These are phyloP conservation scores for Tribolium madens DNA, from an alignment of 1,140 invertebrate genomes.

Conservation along the genomic window DNA sequence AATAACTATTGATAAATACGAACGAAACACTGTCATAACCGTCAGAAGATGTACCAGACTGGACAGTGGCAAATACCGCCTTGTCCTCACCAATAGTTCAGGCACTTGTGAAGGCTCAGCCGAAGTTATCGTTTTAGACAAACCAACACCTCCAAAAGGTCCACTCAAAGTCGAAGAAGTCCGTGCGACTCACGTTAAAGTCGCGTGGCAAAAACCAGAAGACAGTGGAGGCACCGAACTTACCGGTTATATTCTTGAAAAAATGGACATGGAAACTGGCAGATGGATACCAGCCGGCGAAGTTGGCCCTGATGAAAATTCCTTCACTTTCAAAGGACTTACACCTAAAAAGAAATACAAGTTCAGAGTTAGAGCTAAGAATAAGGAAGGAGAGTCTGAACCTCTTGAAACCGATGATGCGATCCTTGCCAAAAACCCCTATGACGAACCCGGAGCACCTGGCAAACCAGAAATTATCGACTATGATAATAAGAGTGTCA, in stretches of 20 bases:
- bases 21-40: constrained; percentile 90
- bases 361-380: constrained; percentile 97
- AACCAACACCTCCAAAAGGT: constrained; percentile 86
- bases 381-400: constrained; percentile 98
- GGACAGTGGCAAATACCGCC: constrained; percentile 92
- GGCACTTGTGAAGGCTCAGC: constrained; percentile 85
- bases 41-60: constrained; percentile 86
- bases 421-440: constrained; percentile 96
- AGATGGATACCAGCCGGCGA: constrained; percentile 93
- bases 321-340: constrained; percentile 91
- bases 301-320: constrained; percentile 83
- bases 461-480: constrained; percentile 93
- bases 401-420: constrained; percentile 91
- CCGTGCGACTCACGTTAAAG: constrained; percentile 89
- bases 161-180: constrained; percentile 90
- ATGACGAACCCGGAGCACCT: constrained; percentile 90
- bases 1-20: constrained; percentile 90
- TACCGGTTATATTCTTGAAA: constrained; percentile 96
- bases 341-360: constrained; percentile 98
- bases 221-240: constrained; percentile 94
- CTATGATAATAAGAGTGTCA: constrained; percentile 92
- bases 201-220: constrained; percentile 95
- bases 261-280: constrained; percentile 94
- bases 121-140: constrained; percentile 92
- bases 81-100: constrained; percentile 86